Evolutionary conservation across 1,140 invertebrate genomes (phyloP).

Genomic region (Zaprionus capensis): DNA sequence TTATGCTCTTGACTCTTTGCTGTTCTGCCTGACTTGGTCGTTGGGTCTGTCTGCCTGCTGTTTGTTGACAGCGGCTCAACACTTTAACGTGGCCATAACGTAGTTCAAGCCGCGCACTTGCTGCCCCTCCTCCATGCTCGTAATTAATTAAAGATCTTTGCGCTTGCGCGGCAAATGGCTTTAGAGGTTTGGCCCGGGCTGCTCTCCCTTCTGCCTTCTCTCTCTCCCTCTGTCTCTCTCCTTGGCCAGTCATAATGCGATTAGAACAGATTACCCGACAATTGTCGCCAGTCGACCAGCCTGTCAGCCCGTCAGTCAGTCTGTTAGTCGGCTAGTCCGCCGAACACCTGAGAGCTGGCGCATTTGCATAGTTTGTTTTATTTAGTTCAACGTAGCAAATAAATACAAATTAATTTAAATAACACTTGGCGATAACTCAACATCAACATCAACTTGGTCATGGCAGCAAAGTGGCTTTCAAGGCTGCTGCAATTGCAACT

Average conservation of each 20-base stretch:
- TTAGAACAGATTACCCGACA: constrained; percentile 80
- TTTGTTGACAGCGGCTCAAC: constrained; percentile 37
- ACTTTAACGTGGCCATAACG: constrained; percentile 34
- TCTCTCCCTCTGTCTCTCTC: constrained; percentile 20
- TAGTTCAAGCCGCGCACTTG: background rate
- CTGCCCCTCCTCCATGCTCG: background rate
- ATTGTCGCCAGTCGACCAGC: constrained; percentile 61
- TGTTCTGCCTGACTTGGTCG: background rate
- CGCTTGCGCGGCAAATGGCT: constrained; percentile 16
- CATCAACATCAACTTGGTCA: constrained; percentile 55
- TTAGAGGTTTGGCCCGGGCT: constrained; percentile 20
- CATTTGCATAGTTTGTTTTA: constrained; percentile 80
- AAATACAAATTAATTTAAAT: constrained; percentile 79
- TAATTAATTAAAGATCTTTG: constrained; percentile 35
- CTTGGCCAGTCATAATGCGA: constrained; percentile 69
- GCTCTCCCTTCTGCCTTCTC: constrained; percentile 5
- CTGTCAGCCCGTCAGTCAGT: constrained; percentile 14
- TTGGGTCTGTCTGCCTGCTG: constrained; percentile 8
- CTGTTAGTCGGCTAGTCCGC: constrained; percentile 2
- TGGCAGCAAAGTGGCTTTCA: constrained; percentile 56
- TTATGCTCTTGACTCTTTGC: constrained; percentile 58
- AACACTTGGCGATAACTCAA: constrained; percentile 76
- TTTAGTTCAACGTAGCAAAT: constrained; percentile 68
- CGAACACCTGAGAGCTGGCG: constrained; percentile 68
- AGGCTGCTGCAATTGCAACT: constrained; percentile 74